These are phyloP conservation scores for Aphelinus atriplicis DNA, from an alignment of 1,140 invertebrate genomes.

Conservation along the genomic window DNA sequence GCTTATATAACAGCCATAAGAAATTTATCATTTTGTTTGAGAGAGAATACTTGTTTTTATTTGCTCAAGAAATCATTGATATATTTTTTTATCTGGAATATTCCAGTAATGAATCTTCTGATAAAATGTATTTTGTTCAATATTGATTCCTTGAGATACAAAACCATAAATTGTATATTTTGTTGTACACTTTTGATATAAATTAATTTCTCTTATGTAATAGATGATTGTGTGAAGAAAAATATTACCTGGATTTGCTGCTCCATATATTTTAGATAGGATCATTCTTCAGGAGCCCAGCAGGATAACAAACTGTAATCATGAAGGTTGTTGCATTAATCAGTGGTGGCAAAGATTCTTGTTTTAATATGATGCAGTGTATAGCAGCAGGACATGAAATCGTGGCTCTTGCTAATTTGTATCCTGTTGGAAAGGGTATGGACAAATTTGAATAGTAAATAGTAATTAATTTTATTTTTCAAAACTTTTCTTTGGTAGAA, in stretches of 20 bases:
- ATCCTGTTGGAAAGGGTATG: constrained; percentile 86
- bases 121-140: too few relatives aligned
- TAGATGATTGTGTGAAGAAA: constrained; percentile 57
- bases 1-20: constrained; percentile 26
- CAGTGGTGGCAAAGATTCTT: constrained; percentile 99
- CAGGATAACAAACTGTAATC: constrained; percentile 48
- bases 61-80: neutral
- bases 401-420: constrained; percentile 95
- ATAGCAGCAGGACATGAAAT: constrained; percentile 95
- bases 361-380: constrained; percentile 98
- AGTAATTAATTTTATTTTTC: neutral
- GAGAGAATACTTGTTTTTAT: too few relatives aligned
- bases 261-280: constrained; percentile 29
- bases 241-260: constrained; percentile 41
- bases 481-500: too few relatives aligned
- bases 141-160: too few relatives aligned
- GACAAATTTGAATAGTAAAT: neutral
- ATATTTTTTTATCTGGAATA: neutral
- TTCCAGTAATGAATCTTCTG: neutral
- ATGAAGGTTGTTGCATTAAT: constrained; percentile 92
- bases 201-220: constrained; percentile 41
- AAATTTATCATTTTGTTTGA: constrained; percentile 1
- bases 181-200: too few relatives aligned
- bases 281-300: neutral
- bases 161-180: too few relatives aligned